These are phyloP conservation scores for Porphyrio hochstetteri DNA, from an alignment of 2,113 vertebrate genomes.

Conservation along the genomic window DNA sequence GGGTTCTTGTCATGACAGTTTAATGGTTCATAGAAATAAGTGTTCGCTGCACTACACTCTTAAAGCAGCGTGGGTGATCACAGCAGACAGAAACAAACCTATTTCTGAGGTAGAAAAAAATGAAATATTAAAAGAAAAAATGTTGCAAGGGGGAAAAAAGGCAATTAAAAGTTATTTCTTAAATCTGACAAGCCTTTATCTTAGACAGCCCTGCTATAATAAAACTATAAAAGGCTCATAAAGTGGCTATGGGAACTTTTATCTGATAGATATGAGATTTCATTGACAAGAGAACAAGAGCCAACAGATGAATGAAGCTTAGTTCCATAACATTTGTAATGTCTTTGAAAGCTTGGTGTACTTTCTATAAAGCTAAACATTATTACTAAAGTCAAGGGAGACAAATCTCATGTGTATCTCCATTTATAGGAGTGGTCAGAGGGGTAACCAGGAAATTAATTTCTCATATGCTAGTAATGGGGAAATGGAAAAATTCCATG, in stretches of 20 bases:
- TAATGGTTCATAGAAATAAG: conserved; percentile 25
- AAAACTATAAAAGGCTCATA: not conserved
- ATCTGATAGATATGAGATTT: not conserved
- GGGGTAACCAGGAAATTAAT: not conserved
- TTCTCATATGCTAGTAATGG: not conserved
- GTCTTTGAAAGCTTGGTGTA: not conserved
- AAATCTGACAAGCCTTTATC: not conserved
- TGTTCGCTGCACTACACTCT: not conserved
- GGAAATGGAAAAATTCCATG: not conserved
- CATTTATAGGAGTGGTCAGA: not conserved
- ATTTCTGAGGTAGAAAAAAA: not conserved
- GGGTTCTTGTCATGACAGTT: not conserved
- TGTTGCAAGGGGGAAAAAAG: conserved; percentile 1
- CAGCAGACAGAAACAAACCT: conserved; percentile 16
- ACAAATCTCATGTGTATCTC: not conserved
- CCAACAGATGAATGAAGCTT: not conserved
- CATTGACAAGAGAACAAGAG: conserved; percentile 6
- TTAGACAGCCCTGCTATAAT: not conserved
- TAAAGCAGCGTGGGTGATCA: not conserved
- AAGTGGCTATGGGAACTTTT: not conserved
- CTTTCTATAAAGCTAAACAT: not conserved
- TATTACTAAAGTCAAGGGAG: not conserved
- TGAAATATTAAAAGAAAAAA: not conserved
- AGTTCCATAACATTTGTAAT: not conserved
- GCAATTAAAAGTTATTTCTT: conserved; percentile 23